Evolutionary conservation across 2,797 vertebrate genomes (phyloP), one percentile per base, ranked within the genome.

Genomic region (Coregonus ussuriensis): DNA sequence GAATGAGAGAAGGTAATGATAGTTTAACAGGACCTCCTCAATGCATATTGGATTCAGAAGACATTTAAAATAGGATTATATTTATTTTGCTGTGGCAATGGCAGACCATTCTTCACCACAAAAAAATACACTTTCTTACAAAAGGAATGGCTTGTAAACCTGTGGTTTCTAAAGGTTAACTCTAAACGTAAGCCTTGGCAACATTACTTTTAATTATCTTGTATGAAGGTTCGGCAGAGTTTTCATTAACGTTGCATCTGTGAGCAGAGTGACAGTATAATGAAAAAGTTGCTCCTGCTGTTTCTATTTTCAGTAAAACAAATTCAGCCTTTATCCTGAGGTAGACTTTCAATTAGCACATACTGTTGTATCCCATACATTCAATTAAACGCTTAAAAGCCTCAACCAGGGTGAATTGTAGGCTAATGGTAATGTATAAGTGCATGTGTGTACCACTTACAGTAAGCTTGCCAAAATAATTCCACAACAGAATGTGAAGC

Each of bases 1-100:
- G 71, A 69, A 31, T 65, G 65, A 37, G 37, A 72, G 69, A 62
- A 71, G 31, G 25, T 77, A 70, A 77, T 59, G 79, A 65, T 33
- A 72, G 70, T 53, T 62, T 76, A 76, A 80, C n/a, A 63, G 56
- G 18, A 37, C 70, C 25, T 37, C 53, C 37, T 75, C 74, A 71
- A 75, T 71, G 74, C 52, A 71, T 47, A 47, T 53, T 52, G 25
- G 56, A 59, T 71, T 33, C 56, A 15, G 37, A 62, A 0, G 14
- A 77, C 47, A 80, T 74, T 37, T 71, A 65, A 84, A 63, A 71
- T n/a, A 33, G 67, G 63, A 21, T 53, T 31, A 15, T 31, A 25
- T 68, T 75, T 62, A 63, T 63, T 72, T 76, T n/a, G 47, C 65
- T 18, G 71, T 62, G 69, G 68, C 62, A 72, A 72, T 51, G 29